Conservation (phyloP, 2,113 vertebrate species). For the Sylvia atricapilla region DNA sequence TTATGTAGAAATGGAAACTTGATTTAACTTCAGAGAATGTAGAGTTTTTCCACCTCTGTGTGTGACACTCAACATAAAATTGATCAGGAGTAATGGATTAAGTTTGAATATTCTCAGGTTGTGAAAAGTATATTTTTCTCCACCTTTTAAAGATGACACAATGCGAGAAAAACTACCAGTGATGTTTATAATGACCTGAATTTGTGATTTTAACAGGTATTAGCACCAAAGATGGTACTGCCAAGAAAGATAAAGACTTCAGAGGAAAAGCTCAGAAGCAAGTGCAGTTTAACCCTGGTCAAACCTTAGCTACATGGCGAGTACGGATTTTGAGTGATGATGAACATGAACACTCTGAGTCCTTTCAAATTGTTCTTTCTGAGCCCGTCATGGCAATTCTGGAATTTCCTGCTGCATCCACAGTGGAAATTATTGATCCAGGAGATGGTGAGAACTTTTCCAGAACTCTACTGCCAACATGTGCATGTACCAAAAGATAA, state of each 20-base stretch:
- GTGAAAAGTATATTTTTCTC: neutral
- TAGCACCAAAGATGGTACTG: conserved; percentile 83
- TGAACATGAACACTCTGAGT: conserved; percentile 85
- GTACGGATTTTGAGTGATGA: conserved; percentile 83
- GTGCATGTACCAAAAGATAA: neutral
- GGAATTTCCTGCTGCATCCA: conserved; percentile 81
- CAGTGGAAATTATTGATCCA: conserved; percentile 89
- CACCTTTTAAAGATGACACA: neutral
- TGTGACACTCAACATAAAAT: neutral
- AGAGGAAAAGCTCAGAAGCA: conserved; percentile 89
- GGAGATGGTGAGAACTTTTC: conserved; percentile 80
- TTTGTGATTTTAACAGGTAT: conserved; percentile 79
- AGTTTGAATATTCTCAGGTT: neutral
- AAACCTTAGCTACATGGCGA: conserved; percentile 84
- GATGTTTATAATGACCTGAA: neutral
- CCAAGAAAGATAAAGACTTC: conserved; percentile 87
- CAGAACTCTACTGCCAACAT: neutral
- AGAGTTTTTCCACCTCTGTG: neutral
- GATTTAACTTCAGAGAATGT: neutral
- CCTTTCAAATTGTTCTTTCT: conserved; percentile 87
- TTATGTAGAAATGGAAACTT: neutral
- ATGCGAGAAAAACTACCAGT: neutral
- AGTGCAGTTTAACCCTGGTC: conserved; percentile 95
- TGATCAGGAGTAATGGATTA: neutral
- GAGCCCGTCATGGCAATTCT: conserved; percentile 90